Conservation (phyloP, 1,140 invertebrate genomes). For the Ephestia elutella region DNA sequence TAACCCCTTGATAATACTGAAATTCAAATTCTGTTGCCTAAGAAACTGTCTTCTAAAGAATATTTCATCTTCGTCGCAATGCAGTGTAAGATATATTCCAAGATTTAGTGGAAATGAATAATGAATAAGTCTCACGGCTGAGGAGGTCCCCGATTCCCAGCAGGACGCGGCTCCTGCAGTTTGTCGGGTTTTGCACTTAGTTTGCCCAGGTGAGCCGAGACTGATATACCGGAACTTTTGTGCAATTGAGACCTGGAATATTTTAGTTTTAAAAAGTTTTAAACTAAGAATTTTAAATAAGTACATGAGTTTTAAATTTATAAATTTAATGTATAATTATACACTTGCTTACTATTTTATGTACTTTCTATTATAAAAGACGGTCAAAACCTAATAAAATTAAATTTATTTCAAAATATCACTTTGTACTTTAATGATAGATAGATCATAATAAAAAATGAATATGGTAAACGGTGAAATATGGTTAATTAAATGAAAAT, state of each 20-base stretch:
- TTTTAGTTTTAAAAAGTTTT: neutral
- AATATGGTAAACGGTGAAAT: too few relatives aligned
- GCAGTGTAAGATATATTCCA: neutral
- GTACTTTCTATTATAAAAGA: too few relatives aligned
- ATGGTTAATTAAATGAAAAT: too few relatives aligned
- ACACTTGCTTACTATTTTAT: too few relatives aligned
- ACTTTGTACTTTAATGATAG: too few relatives aligned
- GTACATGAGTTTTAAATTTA: too few relatives aligned
- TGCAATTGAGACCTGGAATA: neutral
- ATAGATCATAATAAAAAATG: too few relatives aligned
- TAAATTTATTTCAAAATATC: too few relatives aligned
- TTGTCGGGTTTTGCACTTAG: neutral
- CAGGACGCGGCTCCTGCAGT: neutral
- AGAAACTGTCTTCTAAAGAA: neutral
- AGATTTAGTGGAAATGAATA: conserved; percentile 1
- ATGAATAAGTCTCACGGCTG: neutral
- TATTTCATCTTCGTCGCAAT: neutral
- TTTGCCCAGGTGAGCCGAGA: neutral
- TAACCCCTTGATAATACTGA: too few relatives aligned
- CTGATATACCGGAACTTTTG: neutral
- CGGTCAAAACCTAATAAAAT: too few relatives aligned
- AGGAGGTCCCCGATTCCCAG: neutral
- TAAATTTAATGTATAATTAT: too few relatives aligned
- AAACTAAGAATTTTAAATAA: neutral
- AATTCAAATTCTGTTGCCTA: too few relatives aligned